A percentile compares a stretch with the other conserved stretches of the same genome.
These are phyloP conservation scores for Crossaster papposus DNA, from an alignment of 53 echinoderm and acorn worm species.

Conservation along the genomic window DNA sequence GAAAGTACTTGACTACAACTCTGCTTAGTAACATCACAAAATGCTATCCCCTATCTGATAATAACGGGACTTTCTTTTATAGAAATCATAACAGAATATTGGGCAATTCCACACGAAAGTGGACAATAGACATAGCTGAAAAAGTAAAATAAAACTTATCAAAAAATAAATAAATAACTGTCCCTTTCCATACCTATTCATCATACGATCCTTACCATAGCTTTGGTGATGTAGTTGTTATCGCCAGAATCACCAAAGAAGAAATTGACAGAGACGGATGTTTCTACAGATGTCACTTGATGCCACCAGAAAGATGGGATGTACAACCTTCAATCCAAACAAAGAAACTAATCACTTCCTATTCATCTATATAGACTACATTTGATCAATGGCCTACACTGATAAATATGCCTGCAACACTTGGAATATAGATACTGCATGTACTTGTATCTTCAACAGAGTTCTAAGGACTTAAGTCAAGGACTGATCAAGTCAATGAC, in stretches of 20 bases:
- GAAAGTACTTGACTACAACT: no score
- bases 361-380: neutral
- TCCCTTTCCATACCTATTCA: neutral
- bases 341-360: neutral
- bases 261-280: constrained; percentile 76
- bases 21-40: no score
- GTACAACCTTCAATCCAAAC: constrained; percentile 71
- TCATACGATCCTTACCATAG: constrained; percentile 67
- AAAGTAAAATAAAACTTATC: no score
- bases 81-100: neutral
- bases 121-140: no score
- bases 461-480: no score
- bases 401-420: no score
- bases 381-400: no score
- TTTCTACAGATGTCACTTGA: constrained; percentile 78
- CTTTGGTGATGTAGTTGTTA: constrained; percentile 77
- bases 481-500: no score
- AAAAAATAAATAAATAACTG: neutral
- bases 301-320: constrained; percentile 94
- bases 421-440: no score
- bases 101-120: no score
- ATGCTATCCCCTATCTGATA: no score
- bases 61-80: neutral
- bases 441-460: no score
- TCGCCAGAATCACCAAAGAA: constrained; percentile 85